Conservation (phyloP, 2,797 vertebrate genomes). For the Rhadinocentrus ornatus region DNA sequence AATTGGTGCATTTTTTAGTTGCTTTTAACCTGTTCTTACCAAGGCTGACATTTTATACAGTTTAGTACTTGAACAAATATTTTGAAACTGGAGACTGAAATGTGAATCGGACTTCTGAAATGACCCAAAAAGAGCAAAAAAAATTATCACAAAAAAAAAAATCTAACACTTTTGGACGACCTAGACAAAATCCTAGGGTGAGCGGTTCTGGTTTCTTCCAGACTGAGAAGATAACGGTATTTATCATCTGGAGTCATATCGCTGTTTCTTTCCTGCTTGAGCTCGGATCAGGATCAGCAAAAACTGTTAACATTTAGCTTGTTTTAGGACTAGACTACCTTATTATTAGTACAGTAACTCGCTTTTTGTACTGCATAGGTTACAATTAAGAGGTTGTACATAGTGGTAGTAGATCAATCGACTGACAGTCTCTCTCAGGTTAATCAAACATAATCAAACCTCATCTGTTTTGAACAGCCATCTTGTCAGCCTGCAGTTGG, state of each 20-base stretch:
- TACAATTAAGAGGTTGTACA: slow-evolving; percentile 57
- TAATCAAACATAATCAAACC: slow-evolving; percentile 67
- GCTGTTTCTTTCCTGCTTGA: slow-evolving; percentile 37
- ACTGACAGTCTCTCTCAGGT: slow-evolving; percentile 75
- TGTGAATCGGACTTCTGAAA: slow-evolving; percentile 20
- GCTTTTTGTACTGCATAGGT: slow-evolving; percentile 52
- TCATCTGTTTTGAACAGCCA: slow-evolving; percentile 61
- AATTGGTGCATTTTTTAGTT: slow-evolving; percentile 13
- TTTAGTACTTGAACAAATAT: slow-evolving; percentile 22
- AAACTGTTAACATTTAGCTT: slow-evolving; percentile 42
- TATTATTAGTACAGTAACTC: slow-evolving; percentile 40
- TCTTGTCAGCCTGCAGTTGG: slow-evolving; percentile 29
- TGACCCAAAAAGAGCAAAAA: slow-evolving; percentile 2
- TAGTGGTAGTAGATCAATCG: slow-evolving; percentile 54
- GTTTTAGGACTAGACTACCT: slow-evolving; percentile 53
- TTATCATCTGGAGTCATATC: slow-evolving; percentile 16
- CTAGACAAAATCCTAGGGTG: slow-evolving; percentile 16
- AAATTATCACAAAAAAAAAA: background rate
- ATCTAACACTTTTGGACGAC: background rate
- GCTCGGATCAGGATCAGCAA: slow-evolving; percentile 39
- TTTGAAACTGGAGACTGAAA: slow-evolving; percentile 23
- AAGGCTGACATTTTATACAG: slow-evolving; percentile 16
- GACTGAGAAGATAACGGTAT: slow-evolving; percentile 5
- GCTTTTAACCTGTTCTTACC: slow-evolving; percentile 5
- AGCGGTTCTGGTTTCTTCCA: slow-evolving; percentile 35